Percentiles rank a stretch among this genome's conserved stretches.
Conservation (phyloP, 92 coral and sea anemone genomes). For the Zoanthus sansibaricus region DNA sequence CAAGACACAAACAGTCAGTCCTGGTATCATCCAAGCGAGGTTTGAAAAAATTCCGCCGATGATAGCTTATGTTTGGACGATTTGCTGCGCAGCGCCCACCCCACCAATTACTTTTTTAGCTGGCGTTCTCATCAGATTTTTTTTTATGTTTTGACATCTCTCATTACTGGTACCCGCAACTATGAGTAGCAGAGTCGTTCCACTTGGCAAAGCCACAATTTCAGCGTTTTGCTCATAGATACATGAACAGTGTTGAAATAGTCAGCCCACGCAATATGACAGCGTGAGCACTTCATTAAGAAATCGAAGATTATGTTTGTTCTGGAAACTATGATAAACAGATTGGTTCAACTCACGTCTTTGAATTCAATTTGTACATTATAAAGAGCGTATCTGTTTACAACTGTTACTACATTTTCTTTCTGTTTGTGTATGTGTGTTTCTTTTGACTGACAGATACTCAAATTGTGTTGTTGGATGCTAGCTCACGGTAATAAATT, state of each 20-base stretch:
- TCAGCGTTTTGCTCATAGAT: background rate
- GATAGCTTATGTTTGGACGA: conserved; percentile 21
- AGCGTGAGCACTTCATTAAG: background rate
- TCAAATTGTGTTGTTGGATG: background rate
- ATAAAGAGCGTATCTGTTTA: background rate
- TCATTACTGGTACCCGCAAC: background rate
- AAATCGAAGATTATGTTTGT: conserved; percentile 3
- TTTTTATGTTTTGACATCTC: background rate
- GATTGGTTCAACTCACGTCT: background rate
- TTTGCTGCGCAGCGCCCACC: background rate
- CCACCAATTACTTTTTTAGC: background rate
- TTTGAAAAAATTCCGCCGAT: background rate
- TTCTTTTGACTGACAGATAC: background rate
- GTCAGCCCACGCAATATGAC: background rate
- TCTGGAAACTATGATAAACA: conserved; percentile 20
- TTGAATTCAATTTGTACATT: background rate
- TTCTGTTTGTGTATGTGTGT: background rate
- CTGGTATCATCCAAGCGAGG: background rate
- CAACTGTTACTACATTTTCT: background rate
- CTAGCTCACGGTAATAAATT: background rate
- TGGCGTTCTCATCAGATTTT: background rate
- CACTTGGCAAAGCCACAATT: background rate
- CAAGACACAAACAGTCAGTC: background rate
- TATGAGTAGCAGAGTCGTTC: background rate
- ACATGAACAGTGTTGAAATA: background rate